Conservation (phyloP, 2,113 vertebrate genomes). For the Fregetta grallaria region DNA sequence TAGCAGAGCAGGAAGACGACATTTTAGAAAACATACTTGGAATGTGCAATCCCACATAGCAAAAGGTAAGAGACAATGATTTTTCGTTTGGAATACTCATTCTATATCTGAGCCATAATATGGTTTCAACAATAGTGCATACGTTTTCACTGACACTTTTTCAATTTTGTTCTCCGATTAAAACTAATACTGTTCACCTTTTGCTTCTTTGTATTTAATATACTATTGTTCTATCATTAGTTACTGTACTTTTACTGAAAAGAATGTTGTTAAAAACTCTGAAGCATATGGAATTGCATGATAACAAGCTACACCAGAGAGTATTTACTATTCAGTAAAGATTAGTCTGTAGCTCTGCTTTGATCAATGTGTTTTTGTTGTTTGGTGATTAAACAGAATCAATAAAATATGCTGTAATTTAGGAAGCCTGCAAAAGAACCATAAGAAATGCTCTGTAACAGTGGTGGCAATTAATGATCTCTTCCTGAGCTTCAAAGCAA, state of each 20-base stretch:
- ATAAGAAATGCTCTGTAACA: background rate
- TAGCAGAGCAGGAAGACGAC: constrained; percentile 37
- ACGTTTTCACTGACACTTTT: background rate
- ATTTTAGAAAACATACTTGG: background rate
- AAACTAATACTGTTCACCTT: background rate
- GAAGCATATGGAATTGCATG: too few relatives aligned
- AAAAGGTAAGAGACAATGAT: background rate
- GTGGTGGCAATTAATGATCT: background rate
- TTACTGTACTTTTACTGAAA: background rate
- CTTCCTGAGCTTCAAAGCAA: background rate
- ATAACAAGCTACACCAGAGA: background rate
- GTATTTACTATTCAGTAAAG: background rate
- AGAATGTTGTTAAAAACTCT: background rate
- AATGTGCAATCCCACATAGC: background rate
- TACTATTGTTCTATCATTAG: background rate
- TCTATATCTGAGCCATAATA: background rate
- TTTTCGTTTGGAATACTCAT: background rate
- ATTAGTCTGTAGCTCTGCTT: background rate
- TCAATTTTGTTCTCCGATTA: background rate
- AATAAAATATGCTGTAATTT: background rate
- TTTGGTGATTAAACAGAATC: background rate
- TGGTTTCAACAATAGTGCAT: background rate
- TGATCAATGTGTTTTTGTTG: background rate
- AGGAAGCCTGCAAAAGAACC: background rate
- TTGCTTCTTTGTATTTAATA: background rate